Evolutionary conservation across 2,797 vertebrate species (phyloP), one percentile per base, ranked within the genome.

Genomic region (Antennarius maculatus): DNA sequence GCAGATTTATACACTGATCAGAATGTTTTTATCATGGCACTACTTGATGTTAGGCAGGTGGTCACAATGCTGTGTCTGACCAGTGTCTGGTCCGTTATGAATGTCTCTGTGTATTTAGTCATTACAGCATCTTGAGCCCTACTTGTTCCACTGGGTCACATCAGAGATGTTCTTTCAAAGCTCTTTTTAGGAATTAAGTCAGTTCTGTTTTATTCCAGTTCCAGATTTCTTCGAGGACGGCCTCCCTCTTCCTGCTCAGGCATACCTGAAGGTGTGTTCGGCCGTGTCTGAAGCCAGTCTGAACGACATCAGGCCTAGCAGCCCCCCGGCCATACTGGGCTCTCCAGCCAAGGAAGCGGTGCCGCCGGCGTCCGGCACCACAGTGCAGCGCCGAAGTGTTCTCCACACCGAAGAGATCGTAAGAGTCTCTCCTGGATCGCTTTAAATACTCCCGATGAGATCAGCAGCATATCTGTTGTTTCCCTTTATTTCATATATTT

Each of bases 221-320:
- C 69, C 89, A 87, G 94, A 93, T 80, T 89, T 94, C 42, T 95
- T 94, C 5, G 93, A 94, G 49, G 94, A 95, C 3, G 39, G 83
- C 29, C 83, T 95, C 13, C 90, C 93, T 41, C 85, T 86, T 42
- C 93, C 94, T 1, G 93, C 93, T 51, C 93, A 94, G 87, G 93
- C 93, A 0, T 94, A 95, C 68, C 71, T 95, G 65, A 93, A 91
- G 80, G 92, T 93, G 48, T 93, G 93, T 66, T 93, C 94, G 0
- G 79, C 90, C 7, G 67, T 89, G 63, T 92, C 92, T 39, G 92
- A 94, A 39, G 80, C 80, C 58, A 88, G 80, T 47, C 84, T 92
- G 63, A 82, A 67, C 7, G 85, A 93, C 1, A 76, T 69, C 54
- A 91, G 86, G 46, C 66, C 79, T 31, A 72, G 75, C 69, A 82